Base-by-base conservation (phyloP, 2,888 invertebrate species). In the Diadegma fenestrale region DNA sequence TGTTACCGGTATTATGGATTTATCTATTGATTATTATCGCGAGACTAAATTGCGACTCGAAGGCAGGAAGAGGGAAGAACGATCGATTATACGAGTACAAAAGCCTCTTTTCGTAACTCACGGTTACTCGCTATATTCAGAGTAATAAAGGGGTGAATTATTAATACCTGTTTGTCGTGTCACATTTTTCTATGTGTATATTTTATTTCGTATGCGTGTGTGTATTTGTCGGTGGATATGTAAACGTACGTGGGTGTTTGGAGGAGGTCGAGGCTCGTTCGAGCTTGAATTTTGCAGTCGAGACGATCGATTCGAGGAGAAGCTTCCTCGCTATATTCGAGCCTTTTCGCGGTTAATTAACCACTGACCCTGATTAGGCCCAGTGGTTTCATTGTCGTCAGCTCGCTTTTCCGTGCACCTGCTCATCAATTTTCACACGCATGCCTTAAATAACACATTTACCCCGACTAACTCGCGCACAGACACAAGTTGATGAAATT, bases 41-140 rank as follows among this genome's bases (percentile, higher is more conserved):
- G 45, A 30, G 37, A 14, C 41, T 77, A 73, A 61, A 69, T 69
- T 75, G 83, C 87, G 71, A 85, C 58, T 68, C 78, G 54, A 84
- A 77, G 78, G 82, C 83, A 66, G 85, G 79, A 85, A 78, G 69
- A 82, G 85, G 90, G 88, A 88, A 87, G 88, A 90, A 90, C 90
- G 88, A 90, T 91, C 90, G 89, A 90, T 90, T 89, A n/a, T n/a
- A 89, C 89, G 83, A 89, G 89, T 92, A 92, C 88, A 91, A 91
- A 91, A 92, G 92, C 91, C 88, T 89, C 81, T 75, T 87, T 84
- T 63, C 78, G 72, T 89, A 89, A 90, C 87, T 87, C 84, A 77
- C 68, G 79, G 72, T 71, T 66, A 81, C 86, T 75, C 51, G 48
- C 78, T 78, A 72, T 68, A 54, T 69, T 81, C 68, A 10, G 68